These are phyloP conservation scores for Oreortyx pictus DNA, from an alignment of 2,797 vertebrate genomes.

Conservation along the genomic window DNA sequence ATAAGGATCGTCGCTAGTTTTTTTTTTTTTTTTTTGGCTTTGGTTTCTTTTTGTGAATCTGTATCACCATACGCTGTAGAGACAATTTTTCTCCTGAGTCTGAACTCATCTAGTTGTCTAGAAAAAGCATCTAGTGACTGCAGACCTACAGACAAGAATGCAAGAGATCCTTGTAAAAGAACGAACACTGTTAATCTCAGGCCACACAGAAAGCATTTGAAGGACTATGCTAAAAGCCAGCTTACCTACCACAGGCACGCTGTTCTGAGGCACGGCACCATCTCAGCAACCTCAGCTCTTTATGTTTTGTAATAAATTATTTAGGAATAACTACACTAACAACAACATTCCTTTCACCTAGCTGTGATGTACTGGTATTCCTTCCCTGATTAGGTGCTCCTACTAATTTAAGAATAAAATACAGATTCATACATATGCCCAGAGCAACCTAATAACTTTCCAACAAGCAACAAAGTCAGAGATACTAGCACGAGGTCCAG, in stretches of 20 bases:
- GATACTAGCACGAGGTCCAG: neutral
- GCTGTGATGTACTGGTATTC: neutral
- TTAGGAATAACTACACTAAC: neutral
- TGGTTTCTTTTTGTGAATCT: neutral
- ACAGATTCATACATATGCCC: neutral
- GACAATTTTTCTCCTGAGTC: neutral
- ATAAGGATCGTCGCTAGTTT: neutral
- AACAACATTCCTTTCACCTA: neutral
- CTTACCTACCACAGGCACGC: neutral
- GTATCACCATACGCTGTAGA: neutral
- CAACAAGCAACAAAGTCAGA: neutral
- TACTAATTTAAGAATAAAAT: neutral
- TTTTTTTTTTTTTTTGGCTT: neutral
- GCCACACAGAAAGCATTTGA: neutral
- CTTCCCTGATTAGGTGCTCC: neutral
- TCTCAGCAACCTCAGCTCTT: neutral
- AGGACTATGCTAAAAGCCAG: neutral
- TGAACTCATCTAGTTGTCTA: neutral
- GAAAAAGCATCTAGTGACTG: neutral
- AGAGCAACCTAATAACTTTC: neutral
- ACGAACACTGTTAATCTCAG: neutral
- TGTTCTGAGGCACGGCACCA: neutral
- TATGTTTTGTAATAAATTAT: neutral
- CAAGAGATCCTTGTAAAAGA: neutral
- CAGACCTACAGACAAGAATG: neutral